Evolutionary conservation across 1,140 invertebrate species (phyloP), one percentile per base, ranked within the genome.

Genomic region (Pantala flavescens): DNA sequence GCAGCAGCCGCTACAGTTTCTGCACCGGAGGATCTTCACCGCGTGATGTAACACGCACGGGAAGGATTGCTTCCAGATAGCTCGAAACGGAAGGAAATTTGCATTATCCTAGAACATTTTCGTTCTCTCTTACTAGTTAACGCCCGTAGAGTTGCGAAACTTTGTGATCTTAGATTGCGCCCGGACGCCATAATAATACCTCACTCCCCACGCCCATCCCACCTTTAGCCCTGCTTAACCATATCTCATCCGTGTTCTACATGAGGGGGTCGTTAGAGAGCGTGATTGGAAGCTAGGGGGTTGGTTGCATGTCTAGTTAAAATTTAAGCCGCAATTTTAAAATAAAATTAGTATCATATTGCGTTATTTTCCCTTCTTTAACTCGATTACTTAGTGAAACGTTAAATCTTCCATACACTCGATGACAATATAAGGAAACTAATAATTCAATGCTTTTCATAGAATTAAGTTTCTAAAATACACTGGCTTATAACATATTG

Each of bases 161-260:
- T 63, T 63, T 63, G n/a, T 14, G n/a, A 63, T 63, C 49, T 63
- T 63, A 63, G 49, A 63, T 21, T 63, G 49, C 49, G 49, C 49
- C 3, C 49, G 49, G 49, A 12, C 49, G 49, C 49, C 49, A 63
- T 63, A 12, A 63, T 63, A 63, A 63, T 3, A 14, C 49, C 14
- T 63, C n/a, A 19, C n/a, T 63, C 49, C 49, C 49, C n/a, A 19
- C n/a, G 14, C 49, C 49, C 12, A 19, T 3, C 49, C 49, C 49
- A 63, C 49, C 49, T 21, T 63, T 14, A 2, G 9, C 12, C 49
- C 49, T 63, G 49, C 16, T 7, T 3, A 21, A 19, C 49, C n/a
- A 16, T 12, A 19, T 63, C 49, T 63, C 12, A 19, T 63, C 49
- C 14, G 12, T 3, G 16, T 63, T 63, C 49, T 3, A 21, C 49